phyloP scores from a whole-genome alignment of 2,888 invertebrate species.

The Melangyna quadrimaculata region DNA sequence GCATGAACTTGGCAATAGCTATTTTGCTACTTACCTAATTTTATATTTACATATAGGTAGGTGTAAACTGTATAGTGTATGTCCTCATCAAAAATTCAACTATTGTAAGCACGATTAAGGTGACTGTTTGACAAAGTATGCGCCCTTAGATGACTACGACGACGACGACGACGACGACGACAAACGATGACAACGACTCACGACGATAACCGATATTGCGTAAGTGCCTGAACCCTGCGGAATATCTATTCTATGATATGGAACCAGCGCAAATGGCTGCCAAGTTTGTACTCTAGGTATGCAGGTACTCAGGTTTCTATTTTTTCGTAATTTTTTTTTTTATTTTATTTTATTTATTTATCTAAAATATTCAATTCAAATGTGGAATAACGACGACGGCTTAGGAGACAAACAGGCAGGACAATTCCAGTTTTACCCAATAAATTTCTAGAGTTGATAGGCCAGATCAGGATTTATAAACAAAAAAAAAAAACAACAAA shows the following conservation, averaged over 20 bases:
- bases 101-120: slow-evolving; percentile 11
- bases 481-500: neutral
- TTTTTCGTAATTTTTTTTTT: neutral
- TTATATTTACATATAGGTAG: neutral
- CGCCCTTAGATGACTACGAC: neutral
- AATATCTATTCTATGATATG: neutral
- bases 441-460: slow-evolving; percentile 16
- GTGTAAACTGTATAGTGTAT: neutral
- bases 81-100: neutral
- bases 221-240: neutral
- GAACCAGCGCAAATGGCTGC: slow-evolving; percentile 2
- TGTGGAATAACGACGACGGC: neutral
- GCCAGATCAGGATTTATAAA: slow-evolving; percentile 6
- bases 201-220: neutral
- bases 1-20: slow-evolving; percentile 19
- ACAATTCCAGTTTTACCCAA: slow-evolving; percentile 6
- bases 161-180: no score
- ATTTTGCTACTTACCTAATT: slow-evolving; percentile 15
- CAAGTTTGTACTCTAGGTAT: neutral
- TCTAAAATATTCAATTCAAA: slow-evolving; percentile 4
- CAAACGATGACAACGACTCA: no score
- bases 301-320: slow-evolving; percentile 6
- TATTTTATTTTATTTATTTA: neutral
- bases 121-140: slow-evolving; percentile 12
- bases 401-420: neutral